Conservation (phyloP, 2,888 invertebrate species). For the Diploptera punctata region DNA sequence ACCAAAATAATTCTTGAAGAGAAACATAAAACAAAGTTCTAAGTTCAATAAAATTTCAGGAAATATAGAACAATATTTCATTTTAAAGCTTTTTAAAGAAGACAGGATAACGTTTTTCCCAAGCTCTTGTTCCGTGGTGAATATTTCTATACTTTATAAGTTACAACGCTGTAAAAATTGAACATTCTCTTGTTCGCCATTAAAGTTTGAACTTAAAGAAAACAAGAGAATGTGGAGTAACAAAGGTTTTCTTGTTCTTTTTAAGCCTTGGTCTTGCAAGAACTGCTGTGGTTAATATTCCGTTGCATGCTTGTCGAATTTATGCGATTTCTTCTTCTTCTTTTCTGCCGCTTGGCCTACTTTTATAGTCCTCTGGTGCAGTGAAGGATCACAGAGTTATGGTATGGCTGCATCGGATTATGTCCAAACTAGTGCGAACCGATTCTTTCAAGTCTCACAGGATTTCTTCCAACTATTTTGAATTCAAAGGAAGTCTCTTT, state of each 20-base stretch:
- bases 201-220: too few relatives aligned
- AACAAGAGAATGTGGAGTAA: background rate
- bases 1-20: too few relatives aligned
- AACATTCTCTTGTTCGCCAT: too few relatives aligned
- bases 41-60: too few relatives aligned
- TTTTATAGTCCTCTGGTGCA: background rate
- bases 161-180: too few relatives aligned
- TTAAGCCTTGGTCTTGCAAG: background rate
- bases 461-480: background rate
- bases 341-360: background rate
- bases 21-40: too few relatives aligned
- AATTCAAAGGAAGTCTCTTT: background rate
- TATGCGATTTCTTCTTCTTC: constrained; percentile 5
- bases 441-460: background rate
- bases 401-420: background rate
- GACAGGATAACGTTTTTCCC: too few relatives aligned
- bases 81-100: too few relatives aligned
- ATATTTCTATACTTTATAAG: too few relatives aligned
- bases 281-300: background rate
- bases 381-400: background rate
- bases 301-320: background rate
- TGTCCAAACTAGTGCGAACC: background rate
- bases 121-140: too few relatives aligned
- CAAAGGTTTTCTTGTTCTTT: background rate
- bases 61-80: too few relatives aligned